phyloP scores from a whole-genome alignment of 2,113 vertebrate species.

The Oryzias melastigma region DNA sequence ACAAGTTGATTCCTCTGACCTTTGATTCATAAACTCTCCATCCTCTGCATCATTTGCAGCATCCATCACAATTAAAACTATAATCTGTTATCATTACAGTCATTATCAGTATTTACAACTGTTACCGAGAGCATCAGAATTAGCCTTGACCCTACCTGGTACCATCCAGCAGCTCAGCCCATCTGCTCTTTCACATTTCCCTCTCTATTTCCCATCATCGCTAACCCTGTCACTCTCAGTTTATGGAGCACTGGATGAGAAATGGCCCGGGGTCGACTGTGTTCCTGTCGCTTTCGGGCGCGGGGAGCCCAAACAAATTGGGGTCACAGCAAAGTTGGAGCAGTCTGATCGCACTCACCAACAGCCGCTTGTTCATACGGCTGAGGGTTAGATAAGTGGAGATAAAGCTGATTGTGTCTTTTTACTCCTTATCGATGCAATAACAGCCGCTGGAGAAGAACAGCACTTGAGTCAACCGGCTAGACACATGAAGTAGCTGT shows the following conservation, averaged over 20 bases:
- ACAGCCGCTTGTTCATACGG: conserved; percentile 4
- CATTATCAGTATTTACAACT: conserved; percentile 32
- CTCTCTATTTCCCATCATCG: conserved; percentile 22
- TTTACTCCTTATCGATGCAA: conserved; percentile 5
- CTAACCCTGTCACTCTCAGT: conserved; percentile 39
- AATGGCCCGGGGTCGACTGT: conserved; percentile 51
- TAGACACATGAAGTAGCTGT: no score
- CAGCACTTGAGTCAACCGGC: not conserved
- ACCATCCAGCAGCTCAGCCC: not conserved
- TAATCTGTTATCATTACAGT: conserved; percentile 28
- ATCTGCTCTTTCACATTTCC: conserved; percentile 25
- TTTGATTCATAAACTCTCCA: conserved; percentile 4
- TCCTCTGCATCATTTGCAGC: conserved; percentile 2
- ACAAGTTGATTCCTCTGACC: not conserved
- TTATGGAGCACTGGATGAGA: conserved; percentile 53
- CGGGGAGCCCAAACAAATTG: conserved; percentile 61
- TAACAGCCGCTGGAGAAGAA: conserved; percentile 16
- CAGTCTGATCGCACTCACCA: conserved; percentile 26
- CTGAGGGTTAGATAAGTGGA: conserved; percentile 9
- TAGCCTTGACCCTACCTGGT: conserved; percentile 26
- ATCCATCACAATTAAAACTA: conserved; percentile 16
- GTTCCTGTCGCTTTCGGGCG: conserved; percentile 54
- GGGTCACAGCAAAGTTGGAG: conserved; percentile 47
- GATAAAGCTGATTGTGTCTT: conserved; percentile 22
- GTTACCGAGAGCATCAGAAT: conserved; percentile 36